Evolutionary conservation across 2,888 invertebrate genomes (phyloP), one percentile per base, ranked within the genome.

Genomic region (Archips xylosteana): DNA sequence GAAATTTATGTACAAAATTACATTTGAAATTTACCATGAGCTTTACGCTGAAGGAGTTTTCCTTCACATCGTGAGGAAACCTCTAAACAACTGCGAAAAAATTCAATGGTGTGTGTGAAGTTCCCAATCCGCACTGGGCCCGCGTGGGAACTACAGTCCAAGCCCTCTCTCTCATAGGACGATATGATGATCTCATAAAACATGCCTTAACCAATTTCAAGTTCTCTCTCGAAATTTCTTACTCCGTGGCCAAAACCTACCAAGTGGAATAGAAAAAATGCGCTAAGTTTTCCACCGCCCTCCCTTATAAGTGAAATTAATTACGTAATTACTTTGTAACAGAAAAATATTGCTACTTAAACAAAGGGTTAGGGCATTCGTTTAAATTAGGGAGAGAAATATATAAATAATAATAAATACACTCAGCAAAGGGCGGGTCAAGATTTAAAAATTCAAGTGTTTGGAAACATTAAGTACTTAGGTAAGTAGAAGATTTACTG

Each of bases 291-390:
- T 51, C 63, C 73, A 60, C 63, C 49, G 66, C 32, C 57, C 23
- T 63, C 45, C 57, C 62, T 73, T 73, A 34, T 74, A 69, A 74
- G 69, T 74, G 73, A 69, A 73, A 74, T 74, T 74, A 74, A 74
- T 74, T 70, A 65, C 47, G 60, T 65, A 57, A 70, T 70, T 74
- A 70, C 51, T 51, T 65, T 65, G 63, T 70, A 70, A 74, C 64
- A 65, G 74, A 74, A 74, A 74, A 74, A 74, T 74, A 74, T 70
- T 36, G 74, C 60, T 59, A 57, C 36, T 32, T 42, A 64, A 49
- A 60, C n/a, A 64, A 74, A 70, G 70, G 70, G 69, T 65, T 73
- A 61, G 49, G 39, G 60, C 69, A 68, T 73, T 70, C 70, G 61
- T 74, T 54, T 74, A 15, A 49, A 73, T 73, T 73, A 73, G 39